Base-by-base conservation (phyloP, 2,113 vertebrate genomes). In the Rhegmatorhina hoffmannsi region DNA sequence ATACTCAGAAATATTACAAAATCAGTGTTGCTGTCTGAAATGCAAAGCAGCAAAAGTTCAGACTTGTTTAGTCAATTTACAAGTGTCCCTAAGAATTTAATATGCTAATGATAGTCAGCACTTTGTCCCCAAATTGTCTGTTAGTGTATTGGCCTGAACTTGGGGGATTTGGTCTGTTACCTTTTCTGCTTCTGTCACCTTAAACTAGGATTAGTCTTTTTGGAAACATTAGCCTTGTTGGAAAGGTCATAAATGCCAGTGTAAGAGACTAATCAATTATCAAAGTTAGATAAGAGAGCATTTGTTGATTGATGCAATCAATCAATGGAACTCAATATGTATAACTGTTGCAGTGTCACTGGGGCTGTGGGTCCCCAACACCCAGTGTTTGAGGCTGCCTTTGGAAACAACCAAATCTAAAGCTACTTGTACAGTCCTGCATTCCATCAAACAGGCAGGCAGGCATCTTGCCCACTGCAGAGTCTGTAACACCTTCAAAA, bases 101-200 rank as follows among this genome's bases (percentile, higher is more conserved):
- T 74, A 74, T 86, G 67, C 38, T 89, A 17, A 9, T 40, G 44
- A 29, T 43, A 26, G 17, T 56, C 40, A 81, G 7, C 28, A 62
- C 24, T 68, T 87, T 40, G 18, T 80, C n/a, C 11, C 25, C 7
- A 24, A 9, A 31, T 53, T 36, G 11, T 29, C 44, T 14, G 0
- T 49, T 86, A 46, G 33, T 10, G 4, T 49, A 44, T 52, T 89
- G 47, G 14, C 17, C 70, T 79, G 49, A 40, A 64, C 90, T 69
- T 33, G 46, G 7, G 8, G 0, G 0, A 21, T 14, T 56, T 23
- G 28, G 9, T 10, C 36, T 93, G 4, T 64, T 75, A 11, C 11
- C 38, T 84, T 67, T 82, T n/a, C 11, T 90, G 34, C 23, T 58
- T 82, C 10, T 19, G 43, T 19, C 29, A 44, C 13, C 38, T 88